A percentile compares a stretch with the other conserved stretches of the same genome.
Conservation (phyloP, 2,888 invertebrate species). For the Folsomia manolachei region DNA sequence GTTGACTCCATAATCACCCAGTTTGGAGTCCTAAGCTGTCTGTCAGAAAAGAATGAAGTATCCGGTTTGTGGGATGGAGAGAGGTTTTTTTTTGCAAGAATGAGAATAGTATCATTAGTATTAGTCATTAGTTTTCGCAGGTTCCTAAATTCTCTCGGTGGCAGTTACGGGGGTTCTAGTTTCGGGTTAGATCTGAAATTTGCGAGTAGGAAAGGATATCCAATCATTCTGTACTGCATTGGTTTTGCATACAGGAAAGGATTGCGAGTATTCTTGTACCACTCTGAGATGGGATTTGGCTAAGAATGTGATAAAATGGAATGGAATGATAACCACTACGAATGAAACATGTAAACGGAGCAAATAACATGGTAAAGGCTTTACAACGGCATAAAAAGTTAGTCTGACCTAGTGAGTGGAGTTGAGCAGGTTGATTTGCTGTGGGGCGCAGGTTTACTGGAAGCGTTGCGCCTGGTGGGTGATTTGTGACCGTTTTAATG, state of each 20-base stretch:
- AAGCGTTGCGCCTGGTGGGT: too few relatives aligned
- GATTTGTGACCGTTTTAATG: too few relatives aligned
- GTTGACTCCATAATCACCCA: background rate
- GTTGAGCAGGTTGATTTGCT: background rate
- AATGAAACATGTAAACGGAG: background rate
- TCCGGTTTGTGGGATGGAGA: background rate
- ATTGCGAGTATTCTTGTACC: background rate
- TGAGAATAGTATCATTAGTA: conserved; percentile 10
- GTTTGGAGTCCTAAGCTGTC: background rate
- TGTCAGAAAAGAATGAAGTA: background rate
- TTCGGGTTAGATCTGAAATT: background rate
- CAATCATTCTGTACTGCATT: background rate
- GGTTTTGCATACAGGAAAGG: too few relatives aligned
- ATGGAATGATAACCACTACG: background rate
- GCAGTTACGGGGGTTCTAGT: background rate
- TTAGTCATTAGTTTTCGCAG: conserved; percentile 5
- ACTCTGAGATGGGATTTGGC: background rate
- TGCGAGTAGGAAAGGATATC: background rate
- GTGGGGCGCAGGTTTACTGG: too few relatives aligned
- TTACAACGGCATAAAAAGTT: background rate
- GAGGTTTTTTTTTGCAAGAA: too few relatives aligned
- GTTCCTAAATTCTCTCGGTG: background rate
- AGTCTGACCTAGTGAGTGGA: background rate
- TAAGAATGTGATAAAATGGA: background rate
- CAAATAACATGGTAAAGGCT: too few relatives aligned